Evolutionary conservation across 1,140 invertebrate genomes (phyloP).

Genomic region (Ylistrum balloti): DNA sequence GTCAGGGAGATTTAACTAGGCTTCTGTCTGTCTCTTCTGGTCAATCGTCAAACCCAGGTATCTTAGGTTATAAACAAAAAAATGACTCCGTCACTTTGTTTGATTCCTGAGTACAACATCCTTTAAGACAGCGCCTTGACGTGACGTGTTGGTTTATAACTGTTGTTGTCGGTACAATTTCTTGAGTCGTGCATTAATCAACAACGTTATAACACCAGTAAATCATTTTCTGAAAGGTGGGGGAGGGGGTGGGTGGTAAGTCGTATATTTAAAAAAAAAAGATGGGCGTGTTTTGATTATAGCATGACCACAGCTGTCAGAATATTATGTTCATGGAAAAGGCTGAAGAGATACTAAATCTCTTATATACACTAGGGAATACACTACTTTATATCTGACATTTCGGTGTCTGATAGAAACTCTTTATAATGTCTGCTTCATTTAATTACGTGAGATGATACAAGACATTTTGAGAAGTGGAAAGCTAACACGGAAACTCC

Average conservation of each 20-base stretch:
- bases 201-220: too few species aligned
- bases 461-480: background rate
- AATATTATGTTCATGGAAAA: background rate
- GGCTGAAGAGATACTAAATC: background rate
- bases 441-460: slow-evolving; percentile 13
- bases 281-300: too few species aligned
- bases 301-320: background rate
- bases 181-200: background rate
- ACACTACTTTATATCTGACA: too few species aligned
- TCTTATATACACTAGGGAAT: too few species aligned
- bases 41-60: too few species aligned
- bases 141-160: background rate
- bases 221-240: too few species aligned
- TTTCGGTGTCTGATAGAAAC: background rate
- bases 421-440: background rate
- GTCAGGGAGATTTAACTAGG: background rate
- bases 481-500: background rate
- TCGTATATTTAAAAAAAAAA: too few species aligned
- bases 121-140: background rate
- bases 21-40: background rate
- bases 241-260: too few species aligned
- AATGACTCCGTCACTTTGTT: background rate
- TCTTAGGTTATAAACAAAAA: too few species aligned
- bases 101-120: too few species aligned
- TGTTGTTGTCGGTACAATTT: background rate